Percentiles rank a stretch among this genome's conserved stretches.
phyloP scores from a whole-genome alignment of 2,113 vertebrate genomes.

The Cynocephalus volans region DNA sequence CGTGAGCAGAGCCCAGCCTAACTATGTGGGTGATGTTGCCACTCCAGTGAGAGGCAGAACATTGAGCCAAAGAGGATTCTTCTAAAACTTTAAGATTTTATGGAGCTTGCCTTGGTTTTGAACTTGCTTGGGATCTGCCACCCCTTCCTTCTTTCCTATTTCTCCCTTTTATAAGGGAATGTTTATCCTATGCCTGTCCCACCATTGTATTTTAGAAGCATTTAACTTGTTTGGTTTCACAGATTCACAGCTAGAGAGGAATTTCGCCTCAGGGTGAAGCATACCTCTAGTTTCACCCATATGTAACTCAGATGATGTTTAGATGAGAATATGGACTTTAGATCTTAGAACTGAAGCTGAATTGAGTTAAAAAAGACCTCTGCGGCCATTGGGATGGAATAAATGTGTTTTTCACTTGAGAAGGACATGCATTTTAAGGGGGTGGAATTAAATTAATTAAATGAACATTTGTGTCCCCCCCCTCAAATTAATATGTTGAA shows the following conservation, averaged over 20 bases:
- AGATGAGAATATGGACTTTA: not conserved
- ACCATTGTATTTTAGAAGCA: not conserved
- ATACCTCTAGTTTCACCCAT: not conserved
- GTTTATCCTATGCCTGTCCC: not conserved
- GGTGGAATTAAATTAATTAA: not conserved
- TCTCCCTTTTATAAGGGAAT: not conserved
- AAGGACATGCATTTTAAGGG: not conserved
- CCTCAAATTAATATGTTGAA: not conserved
- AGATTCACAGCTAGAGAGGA: not conserved
- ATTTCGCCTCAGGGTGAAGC: not conserved
- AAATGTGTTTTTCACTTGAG: not conserved
- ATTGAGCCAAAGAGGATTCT: not conserved
- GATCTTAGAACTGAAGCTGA: not conserved
- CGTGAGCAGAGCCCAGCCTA: not conserved
- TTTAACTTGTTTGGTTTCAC: not conserved
- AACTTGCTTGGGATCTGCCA: not conserved
- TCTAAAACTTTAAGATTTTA: not conserved
- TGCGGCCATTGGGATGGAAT: not conserved
- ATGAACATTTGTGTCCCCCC: not conserved
- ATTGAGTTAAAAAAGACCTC: not conserved
- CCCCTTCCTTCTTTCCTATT: not conserved
- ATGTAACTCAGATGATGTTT: not conserved
- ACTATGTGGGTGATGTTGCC: not conserved
- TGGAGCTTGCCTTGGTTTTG: not conserved
- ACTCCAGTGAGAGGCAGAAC: not conserved